Conservation (phyloP, 2,888 invertebrate species). For the Hermaeophaga mercurialis region DNA sequence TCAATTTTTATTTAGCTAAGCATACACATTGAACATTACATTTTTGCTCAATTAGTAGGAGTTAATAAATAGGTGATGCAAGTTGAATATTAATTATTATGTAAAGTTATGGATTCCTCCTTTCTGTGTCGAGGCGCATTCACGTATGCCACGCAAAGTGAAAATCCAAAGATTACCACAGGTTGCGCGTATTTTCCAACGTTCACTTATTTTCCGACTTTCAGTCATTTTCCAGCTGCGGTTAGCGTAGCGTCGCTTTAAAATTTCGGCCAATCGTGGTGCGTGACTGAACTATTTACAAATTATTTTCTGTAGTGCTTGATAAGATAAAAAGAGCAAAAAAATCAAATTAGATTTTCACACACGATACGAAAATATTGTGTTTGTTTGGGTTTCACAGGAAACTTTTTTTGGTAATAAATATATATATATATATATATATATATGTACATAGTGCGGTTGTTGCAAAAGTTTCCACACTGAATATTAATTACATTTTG, state of each 20-base stretch:
- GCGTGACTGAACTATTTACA: background rate
- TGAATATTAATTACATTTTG: too few relatives aligned
- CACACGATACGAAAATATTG: background rate
- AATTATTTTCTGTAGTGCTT: background rate
- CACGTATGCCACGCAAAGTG: slow-evolving; percentile 12
- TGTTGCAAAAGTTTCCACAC: too few relatives aligned
- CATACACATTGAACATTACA: too few relatives aligned
- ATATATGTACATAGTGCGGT: too few relatives aligned
- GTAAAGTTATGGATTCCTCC: background rate
- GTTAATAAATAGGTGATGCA: too few relatives aligned
- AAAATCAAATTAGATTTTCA: background rate
- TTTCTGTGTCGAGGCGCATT: background rate
- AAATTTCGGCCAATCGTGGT: background rate
- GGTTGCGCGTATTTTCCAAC: slow-evolving; percentile 19
- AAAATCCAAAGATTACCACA: slow-evolving; percentile 18
- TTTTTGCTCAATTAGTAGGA: too few relatives aligned
- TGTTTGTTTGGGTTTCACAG: background rate
- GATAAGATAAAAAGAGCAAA: background rate
- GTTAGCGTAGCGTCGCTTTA: background rate
- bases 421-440: too few relatives aligned
- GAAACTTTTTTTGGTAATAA: background rate
- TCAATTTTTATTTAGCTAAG: too few relatives aligned
- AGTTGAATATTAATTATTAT: too few relatives aligned
- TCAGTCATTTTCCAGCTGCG: background rate
- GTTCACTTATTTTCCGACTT: background rate